These are phyloP conservation scores for Puntigrus tetrazona DNA, from an alignment of 2,113 vertebrate genomes.

Conservation along the genomic window DNA sequence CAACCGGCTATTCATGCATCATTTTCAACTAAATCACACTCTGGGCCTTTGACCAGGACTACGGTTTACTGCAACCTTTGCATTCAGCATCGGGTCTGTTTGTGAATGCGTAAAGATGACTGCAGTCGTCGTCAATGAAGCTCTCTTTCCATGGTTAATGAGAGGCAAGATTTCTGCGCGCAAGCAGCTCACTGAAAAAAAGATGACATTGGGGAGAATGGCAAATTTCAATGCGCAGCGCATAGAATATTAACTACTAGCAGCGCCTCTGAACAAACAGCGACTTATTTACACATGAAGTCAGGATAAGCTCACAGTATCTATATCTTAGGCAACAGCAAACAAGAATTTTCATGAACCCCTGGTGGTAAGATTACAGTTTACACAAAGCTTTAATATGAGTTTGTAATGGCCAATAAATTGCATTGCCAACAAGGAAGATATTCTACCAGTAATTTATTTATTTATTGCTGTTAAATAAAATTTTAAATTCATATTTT, in stretches of 20 bases:
- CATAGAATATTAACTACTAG: conserved; percentile 25
- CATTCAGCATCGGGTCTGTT: not conserved
- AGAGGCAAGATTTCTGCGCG: not conserved
- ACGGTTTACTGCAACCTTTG: not conserved
- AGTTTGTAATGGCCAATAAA: not conserved
- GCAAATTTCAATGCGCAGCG: not conserved
- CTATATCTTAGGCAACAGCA: not conserved
- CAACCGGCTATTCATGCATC: not conserved
- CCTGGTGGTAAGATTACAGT: not conserved
- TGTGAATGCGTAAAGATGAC: conserved; percentile 2
- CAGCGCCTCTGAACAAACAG: conserved; percentile 19
- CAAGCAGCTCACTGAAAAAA: conserved; percentile 16
- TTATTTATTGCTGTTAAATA: not conserved
- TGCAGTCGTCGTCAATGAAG: conserved; percentile 9
- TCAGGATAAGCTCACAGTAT: conserved; percentile 15
- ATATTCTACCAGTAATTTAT: not conserved
- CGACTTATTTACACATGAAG: conserved; percentile 5
- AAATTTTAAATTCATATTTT: not conserved
- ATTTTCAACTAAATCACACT: not conserved
- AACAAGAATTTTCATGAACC: conserved; percentile 8
- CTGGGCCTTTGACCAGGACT: conserved; percentile 13
- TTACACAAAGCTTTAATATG: conserved; percentile 1
- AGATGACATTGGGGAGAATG: conserved; percentile 12
- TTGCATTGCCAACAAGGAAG: not conserved
- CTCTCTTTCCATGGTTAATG: conserved; percentile 5